Conservation (phyloP, 2,113 vertebrate species). For the Reinhardtius hippoglossoides region DNA sequence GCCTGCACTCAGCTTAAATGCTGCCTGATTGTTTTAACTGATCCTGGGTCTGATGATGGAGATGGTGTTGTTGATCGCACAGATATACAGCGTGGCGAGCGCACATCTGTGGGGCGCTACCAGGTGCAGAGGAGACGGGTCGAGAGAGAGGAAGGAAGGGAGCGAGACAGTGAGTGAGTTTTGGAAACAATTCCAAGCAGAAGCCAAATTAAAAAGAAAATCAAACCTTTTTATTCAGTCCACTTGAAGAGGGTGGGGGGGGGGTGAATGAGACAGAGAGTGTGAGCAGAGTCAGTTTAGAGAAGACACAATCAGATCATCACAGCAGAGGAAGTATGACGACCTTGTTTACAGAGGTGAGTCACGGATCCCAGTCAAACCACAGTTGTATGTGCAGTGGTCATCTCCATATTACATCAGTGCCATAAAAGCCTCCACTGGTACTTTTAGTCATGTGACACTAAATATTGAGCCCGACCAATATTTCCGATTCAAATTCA, state of each 20-base stretch:
- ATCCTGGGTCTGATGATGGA: slow-evolving; percentile 88
- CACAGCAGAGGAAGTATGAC: too few relatives aligned
- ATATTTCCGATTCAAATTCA: too few relatives aligned
- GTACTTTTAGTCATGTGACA: too few relatives aligned
- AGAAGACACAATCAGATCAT: too few relatives aligned
- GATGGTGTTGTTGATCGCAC: slow-evolving; percentile 79
- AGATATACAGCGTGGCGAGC: slow-evolving; percentile 37
- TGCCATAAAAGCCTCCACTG: too few relatives aligned
- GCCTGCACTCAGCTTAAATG: slow-evolving; percentile 85
- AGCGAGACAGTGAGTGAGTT: slow-evolving; percentile 59
- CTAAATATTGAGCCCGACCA: too few relatives aligned
- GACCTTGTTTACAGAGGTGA: too few relatives aligned
- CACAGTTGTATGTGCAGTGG: too few relatives aligned
- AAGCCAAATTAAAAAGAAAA: slow-evolving; percentile 79
- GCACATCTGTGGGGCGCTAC: slow-evolving; percentile 87
- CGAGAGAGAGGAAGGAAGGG: slow-evolving; percentile 68
- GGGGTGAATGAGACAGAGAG: too few relatives aligned
- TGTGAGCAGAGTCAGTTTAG: too few relatives aligned
- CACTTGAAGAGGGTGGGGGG: slow-evolving; percentile 81
- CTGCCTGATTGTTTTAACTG: slow-evolving; percentile 92
- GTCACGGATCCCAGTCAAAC: too few relatives aligned
- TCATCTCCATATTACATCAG: too few relatives aligned
- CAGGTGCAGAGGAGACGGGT: slow-evolving; percentile 88
- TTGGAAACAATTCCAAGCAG: slow-evolving; percentile 60
- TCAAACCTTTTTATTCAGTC: slow-evolving; percentile 82